These are phyloP conservation scores for Phorcus lineatus DNA, from an alignment of 2,888 invertebrate species.

Conservation along the genomic window DNA sequence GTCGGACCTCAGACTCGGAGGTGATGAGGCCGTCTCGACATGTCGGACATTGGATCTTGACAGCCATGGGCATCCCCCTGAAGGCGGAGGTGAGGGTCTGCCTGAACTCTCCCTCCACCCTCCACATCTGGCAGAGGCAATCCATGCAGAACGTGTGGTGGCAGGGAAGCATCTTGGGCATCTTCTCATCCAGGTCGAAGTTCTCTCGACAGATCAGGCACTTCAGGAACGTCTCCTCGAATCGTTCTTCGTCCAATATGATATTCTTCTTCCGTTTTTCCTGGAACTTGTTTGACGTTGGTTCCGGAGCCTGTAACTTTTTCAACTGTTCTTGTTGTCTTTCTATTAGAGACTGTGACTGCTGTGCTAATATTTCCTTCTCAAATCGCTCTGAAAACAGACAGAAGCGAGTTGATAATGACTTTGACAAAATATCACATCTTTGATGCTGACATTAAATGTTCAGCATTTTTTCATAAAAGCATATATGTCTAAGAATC, in stretches of 20 bases:
- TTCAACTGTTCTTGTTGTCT: neutral
- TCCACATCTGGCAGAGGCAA: conserved; percentile 71
- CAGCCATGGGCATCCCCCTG: conserved; percentile 66
- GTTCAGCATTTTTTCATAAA: too few species aligned
- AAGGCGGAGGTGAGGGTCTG: conserved; percentile 67
- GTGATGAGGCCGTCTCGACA: conserved; percentile 66
- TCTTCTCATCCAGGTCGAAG: conserved; percentile 72
- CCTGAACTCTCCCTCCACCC: conserved; percentile 69
- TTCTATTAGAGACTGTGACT: neutral
- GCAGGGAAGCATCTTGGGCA: conserved; percentile 74
- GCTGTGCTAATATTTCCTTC: too few species aligned
- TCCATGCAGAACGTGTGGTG: conserved; percentile 75
- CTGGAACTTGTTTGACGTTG: neutral
- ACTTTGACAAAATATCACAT: too few species aligned
- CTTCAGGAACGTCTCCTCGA: conserved; percentile 69
- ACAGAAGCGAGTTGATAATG: too few species aligned
- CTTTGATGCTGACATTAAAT: too few species aligned
- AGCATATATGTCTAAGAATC: too few species aligned
- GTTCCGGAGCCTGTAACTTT: neutral
- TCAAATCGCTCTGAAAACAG: too few species aligned
- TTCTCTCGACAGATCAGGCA: conserved; percentile 74
- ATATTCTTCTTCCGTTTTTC: conserved; percentile 56
- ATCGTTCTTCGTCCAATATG: conserved; percentile 67
- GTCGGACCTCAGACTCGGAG: conserved; percentile 64
- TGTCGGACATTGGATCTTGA: conserved; percentile 68